These are phyloP conservation scores for Idaea dimidiata DNA, from an alignment of 2,888 invertebrate genomes.

Conservation along the genomic window DNA sequence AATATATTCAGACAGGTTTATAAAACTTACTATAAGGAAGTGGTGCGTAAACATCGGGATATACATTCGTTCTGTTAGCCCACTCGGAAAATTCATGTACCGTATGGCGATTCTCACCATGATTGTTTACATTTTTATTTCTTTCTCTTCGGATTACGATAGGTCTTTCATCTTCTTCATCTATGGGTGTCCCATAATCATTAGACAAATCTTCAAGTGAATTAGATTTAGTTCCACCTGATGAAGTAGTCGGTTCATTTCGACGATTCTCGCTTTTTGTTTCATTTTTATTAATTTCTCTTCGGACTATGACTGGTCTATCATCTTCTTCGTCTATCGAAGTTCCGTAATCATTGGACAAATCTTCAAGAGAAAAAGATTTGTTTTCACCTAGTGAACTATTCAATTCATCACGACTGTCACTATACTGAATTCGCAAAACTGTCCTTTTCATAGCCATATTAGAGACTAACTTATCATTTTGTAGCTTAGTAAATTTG, in stretches of 20 bases:
- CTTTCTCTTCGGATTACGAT: conserved; percentile 36
- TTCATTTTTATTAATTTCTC: conserved; percentile 40
- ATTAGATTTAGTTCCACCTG: conserved; percentile 3
- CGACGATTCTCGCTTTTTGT: conserved; percentile 21
- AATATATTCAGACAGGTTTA: background rate
- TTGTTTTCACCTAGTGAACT: conserved; percentile 10
- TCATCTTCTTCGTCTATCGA: conserved; percentile 29
- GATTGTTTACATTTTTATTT: conserved; percentile 41
- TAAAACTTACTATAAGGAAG: conserved; percentile 88
- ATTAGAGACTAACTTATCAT: conserved; percentile 25
- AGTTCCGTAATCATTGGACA: conserved; percentile 21
- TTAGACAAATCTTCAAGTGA: conserved; percentile 20
- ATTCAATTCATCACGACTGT: conserved; percentile 14
- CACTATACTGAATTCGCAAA: conserved; percentile 22
- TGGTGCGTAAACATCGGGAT: conserved; percentile 88
- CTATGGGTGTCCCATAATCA: conserved; percentile 22
- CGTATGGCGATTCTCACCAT: conserved; percentile 59
- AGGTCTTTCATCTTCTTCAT: conserved; percentile 28
- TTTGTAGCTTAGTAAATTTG: conserved; percentile 54
- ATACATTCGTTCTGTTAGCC: conserved; percentile 76
- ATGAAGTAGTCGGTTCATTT: conserved; percentile 12
- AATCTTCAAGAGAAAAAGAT: conserved; percentile 17
- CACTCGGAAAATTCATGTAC: conserved; percentile 64
- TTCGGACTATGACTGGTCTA: conserved; percentile 32
- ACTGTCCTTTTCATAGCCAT: conserved; percentile 21